Evolutionary conservation across 2,888 invertebrate genomes (phyloP).

Genomic region (Hipparchia semele): DNA sequence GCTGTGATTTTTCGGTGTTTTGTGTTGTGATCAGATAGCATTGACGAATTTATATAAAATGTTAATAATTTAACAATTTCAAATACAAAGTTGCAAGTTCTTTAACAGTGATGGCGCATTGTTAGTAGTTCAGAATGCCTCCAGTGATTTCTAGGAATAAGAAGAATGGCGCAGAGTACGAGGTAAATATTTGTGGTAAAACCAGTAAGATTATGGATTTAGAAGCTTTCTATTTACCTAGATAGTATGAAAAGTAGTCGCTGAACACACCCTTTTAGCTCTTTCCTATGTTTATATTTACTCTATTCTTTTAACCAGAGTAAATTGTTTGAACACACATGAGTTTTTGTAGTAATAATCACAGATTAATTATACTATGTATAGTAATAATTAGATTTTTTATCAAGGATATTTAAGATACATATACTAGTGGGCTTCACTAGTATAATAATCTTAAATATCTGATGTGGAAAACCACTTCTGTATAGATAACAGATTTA

Average conservation of each 20-base stretch:
- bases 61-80: slow-evolving; percentile 10
- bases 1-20: slow-evolving; percentile 50
- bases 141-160: slow-evolving; percentile 76
- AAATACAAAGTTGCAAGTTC: slow-evolving; percentile 1
- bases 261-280: slow-evolving; percentile 22
- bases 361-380: no score
- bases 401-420: no score
- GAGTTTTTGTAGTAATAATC: no score
- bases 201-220: slow-evolving; percentile 37
- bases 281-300: neutral
- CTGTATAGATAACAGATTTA: no score
- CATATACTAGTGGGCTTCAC: no score
- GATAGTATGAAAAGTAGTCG: slow-evolving; percentile 17
- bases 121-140: slow-evolving; percentile 59
- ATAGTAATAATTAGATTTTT: no score
- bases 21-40: slow-evolving; percentile 39
- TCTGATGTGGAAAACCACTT: no score
- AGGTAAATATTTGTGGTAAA: slow-evolving; percentile 63
- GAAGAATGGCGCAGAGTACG: slow-evolving; percentile 76
- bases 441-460: no score
- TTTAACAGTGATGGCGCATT: slow-evolving; percentile 5
- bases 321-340: neutral
- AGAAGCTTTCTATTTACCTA: slow-evolving; percentile 34
- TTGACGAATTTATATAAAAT: slow-evolving; percentile 36
- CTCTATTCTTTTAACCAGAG: neutral